Evolutionary conservation across 2,113 vertebrate genomes (phyloP).

Genomic region (Chloroceryle aenea): DNA sequence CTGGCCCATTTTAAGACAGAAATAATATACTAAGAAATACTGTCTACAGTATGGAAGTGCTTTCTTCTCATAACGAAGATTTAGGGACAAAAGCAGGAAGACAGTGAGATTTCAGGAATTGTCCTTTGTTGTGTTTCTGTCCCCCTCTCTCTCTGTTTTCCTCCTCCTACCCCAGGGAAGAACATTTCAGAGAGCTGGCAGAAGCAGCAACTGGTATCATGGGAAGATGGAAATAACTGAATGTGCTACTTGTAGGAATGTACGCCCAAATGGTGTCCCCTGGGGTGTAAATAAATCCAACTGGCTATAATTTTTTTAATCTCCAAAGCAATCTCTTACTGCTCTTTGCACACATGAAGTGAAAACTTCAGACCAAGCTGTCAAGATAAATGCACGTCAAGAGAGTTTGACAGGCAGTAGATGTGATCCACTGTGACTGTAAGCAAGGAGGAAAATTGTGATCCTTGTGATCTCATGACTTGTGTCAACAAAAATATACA

Average conservation of each 20-base stretch:
- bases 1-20: not conserved
- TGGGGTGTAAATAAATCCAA: not conserved
- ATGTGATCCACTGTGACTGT: not conserved
- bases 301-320: not conserved
- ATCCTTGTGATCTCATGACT: not conserved
- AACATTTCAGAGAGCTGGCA: not conserved
- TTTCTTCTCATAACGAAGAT: not conserved
- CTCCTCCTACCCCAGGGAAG: not conserved
- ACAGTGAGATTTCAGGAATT: not conserved
- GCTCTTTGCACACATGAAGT: not conserved
- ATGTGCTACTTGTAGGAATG: not conserved
- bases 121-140: not conserved
- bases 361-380: not conserved
- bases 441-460: not conserved
- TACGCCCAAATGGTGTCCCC: not conserved
- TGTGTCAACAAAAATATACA: not conserved
- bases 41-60: not conserved
- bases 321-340: not conserved
- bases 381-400: not conserved
- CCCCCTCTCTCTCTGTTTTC: not conserved
- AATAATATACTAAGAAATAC: not conserved
- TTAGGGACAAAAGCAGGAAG: not conserved
- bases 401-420: not conserved
- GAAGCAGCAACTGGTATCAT: not conserved
- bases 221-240: not conserved